phyloP scores from a whole-genome alignment of 1,140 invertebrate species.

The Mesaphorura yosii region DNA sequence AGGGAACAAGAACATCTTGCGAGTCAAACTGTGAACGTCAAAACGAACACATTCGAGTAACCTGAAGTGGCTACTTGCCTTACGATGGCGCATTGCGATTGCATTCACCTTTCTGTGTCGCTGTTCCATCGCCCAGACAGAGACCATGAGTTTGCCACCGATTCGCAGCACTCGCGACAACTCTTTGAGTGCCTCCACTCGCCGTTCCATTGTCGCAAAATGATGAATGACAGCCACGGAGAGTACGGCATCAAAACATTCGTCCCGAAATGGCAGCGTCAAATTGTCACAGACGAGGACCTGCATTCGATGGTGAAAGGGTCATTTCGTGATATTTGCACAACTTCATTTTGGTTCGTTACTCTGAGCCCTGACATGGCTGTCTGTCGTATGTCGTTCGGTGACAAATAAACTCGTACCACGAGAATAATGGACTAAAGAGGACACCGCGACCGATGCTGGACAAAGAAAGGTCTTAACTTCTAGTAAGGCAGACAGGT shows the following conservation, averaged over 20 bases:
- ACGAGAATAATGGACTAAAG: too few relatives aligned
- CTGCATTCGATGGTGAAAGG: constrained; percentile 44
- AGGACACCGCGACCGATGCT: too few relatives aligned
- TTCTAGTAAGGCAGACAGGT: too few relatives aligned
- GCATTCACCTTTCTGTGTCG: constrained; percentile 60
- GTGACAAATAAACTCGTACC: too few relatives aligned
- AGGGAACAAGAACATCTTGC: constrained; percentile 90
- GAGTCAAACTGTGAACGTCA: too few relatives aligned
- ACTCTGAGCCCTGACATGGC: too few relatives aligned
- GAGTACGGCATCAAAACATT: constrained; percentile 84
- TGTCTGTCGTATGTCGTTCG: too few relatives aligned
- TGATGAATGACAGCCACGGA: constrained; percentile 91
- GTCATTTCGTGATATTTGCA: too few relatives aligned
- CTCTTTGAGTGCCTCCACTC: constrained; percentile 74
- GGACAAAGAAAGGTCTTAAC: background rate
- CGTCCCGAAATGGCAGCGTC: constrained; percentile 76
- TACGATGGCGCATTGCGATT: background rate
- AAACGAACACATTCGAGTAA: too few relatives aligned
- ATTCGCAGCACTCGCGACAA: constrained; percentile 75
- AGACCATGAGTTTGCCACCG: constrained; percentile 82
- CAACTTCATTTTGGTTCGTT: too few relatives aligned
- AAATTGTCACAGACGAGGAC: constrained; percentile 80
- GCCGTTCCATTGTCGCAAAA: constrained; percentile 79
- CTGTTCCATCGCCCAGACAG: constrained; percentile 95
- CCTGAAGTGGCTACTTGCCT: constrained; percentile 34